A percentile compares a stretch with the other conserved stretches of the same genome.
Evolutionary conservation across 2,888 invertebrate species (phyloP).

Genomic region (Amiota communis): DNA sequence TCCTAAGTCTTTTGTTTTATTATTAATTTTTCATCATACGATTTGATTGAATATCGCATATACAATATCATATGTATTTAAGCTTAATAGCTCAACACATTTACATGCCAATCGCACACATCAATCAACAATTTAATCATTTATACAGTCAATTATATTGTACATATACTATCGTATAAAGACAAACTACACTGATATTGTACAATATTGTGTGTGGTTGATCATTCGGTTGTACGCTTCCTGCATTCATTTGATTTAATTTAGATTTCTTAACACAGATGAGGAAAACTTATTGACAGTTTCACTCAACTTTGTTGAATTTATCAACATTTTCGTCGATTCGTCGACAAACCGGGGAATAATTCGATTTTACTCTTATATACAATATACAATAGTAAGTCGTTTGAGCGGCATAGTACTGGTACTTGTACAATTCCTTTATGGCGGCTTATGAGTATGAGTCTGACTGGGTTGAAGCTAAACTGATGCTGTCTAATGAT

Average conservation of each 20-base stretch:
- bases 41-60: no score
- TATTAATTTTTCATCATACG: neutral
- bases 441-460: no score
- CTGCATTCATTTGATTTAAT: constrained; percentile 17
- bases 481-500: constrained; percentile 15
- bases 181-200: neutral
- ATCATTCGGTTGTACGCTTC: neutral
- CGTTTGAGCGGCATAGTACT: no score
- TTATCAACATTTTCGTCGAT: constrained; percentile 2
- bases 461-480: no score
- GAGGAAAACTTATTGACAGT: constrained; percentile 18
- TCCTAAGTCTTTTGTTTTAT: constrained; percentile 28
- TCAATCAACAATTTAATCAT: constrained; percentile 20
- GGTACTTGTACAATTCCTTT: no score
- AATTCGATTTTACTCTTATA: no score
- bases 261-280: constrained; percentile 4
- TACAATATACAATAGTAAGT: no score
- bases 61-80: no score
- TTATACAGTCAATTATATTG: constrained; percentile 3
- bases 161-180: neutral
- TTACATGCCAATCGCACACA: constrained; percentile 2
- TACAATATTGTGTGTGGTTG: neutral
- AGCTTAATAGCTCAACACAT: constrained; percentile 1
- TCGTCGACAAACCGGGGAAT: neutral
- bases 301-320: constrained; percentile 22